Percentiles rank a stretch among this genome's conserved stretches.
These are phyloP conservation scores for Eupeodes latifasciatus DNA, from an alignment of 2,888 invertebrate species.

Conservation along the genomic window DNA sequence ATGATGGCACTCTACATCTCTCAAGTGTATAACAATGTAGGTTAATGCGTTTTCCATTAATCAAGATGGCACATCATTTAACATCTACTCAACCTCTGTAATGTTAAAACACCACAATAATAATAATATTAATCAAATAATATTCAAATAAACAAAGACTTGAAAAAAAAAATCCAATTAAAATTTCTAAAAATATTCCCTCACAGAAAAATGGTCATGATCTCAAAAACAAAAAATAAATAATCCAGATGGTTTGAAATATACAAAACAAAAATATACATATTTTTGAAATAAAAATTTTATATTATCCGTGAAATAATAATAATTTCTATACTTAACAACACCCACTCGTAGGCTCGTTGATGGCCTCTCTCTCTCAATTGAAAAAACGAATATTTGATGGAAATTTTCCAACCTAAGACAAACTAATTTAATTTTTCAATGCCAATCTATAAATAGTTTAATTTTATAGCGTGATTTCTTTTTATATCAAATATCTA, in stretches of 20 bases:
- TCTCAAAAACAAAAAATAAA: background rate
- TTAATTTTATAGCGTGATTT: background rate
- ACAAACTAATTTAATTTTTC: constrained; percentile 22
- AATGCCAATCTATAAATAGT: constrained; percentile 59
- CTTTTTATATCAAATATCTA: constrained; percentile 62
- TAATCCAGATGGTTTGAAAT: constrained; percentile 43
- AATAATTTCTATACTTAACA: constrained; percentile 38
- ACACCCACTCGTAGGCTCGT: constrained; percentile 29
- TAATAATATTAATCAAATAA: constrained; percentile 29
- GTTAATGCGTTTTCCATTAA: background rate
- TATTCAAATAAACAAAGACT: constrained; percentile 25
- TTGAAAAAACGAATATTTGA: constrained; percentile 16
- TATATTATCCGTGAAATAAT: constrained; percentile 12
- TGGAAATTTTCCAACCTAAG: constrained; percentile 44
- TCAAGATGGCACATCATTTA: constrained; percentile 14
- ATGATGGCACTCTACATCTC: background rate
- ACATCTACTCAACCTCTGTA: background rate
- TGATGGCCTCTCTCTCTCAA: background rate
- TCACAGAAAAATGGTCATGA: background rate
- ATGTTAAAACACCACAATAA: background rate
- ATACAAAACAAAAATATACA: background rate
- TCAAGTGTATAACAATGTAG: background rate
- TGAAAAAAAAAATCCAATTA: background rate
- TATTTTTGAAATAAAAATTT: background rate
- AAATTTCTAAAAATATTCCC: constrained; percentile 2